Evolutionary conservation across 2,797 vertebrate genomes (phyloP), one percentile per base, ranked within the genome.

Genomic region (Leptatherina wallacei): DNA sequence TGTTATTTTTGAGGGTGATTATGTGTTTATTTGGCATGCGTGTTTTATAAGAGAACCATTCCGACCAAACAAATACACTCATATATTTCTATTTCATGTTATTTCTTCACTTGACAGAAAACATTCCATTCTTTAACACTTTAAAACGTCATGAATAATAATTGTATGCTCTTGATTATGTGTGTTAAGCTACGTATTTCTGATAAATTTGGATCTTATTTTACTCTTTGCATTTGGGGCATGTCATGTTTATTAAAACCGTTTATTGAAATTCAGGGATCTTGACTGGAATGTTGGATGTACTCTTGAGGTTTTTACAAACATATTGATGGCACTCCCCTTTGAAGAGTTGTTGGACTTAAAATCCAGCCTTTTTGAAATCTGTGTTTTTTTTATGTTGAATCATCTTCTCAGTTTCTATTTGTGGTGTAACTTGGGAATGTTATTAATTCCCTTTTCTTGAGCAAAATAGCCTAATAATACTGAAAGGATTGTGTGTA

Each of bases 31-130:
- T 77, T 70, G 18, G 59, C 61, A 71, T 69, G 80, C 35, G 58
- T 79, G 70, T 89, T 87, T 88, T 85, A 73, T 86, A 89, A 72
- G 61, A 83, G 30, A 80, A 33, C 75, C 32, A 2, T 1, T 54
- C 69, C 62, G 36, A 65, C 55, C 27, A 52, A 42, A 70, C 6
- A 65, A 65, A 61, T 32, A 32, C 4, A 7, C 2, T 27, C 13
- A 36, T 35, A 36, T n/a, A 8, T 44, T 56, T 75, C 20, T n/a
- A 33, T 56, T 63, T 44, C 68, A 61, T 58, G 76, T 69, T 65
- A 67, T 63, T 62, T 63, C 16, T 57, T 44, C 44, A 71, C 69
- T 60, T 63, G 30, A 63, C 7, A 35, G 27, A 73, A 52, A 61
- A 44, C 11, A 64, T 65, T 2, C 22, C 29, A 75, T 14, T 77